Evolutionary conservation across 2,113 vertebrate species (phyloP), one percentile per base, ranked within the genome.

Genomic region (cat (Felis catus)): DNA sequence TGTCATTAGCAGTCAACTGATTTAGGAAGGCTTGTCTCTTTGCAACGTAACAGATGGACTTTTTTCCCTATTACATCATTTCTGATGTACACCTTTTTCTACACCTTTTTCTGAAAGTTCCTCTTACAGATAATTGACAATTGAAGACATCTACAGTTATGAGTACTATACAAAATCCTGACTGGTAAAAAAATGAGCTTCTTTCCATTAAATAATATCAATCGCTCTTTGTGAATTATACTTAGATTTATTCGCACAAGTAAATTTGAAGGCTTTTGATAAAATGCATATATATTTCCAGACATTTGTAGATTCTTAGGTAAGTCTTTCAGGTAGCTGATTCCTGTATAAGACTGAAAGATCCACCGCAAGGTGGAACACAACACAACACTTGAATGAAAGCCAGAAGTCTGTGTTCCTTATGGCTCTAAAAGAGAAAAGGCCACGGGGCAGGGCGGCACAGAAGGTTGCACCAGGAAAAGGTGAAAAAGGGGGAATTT

Each of bases 61-160:
- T 96, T 94, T 5, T 63, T 15, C 0, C 0, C 86, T 58, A 45
- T 31, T 36, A 15, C 74, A 85, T 41, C 2, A 86, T 95, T 78
- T 96, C 65, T 36, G n/a, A n/a, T n/a, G n/a, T n/a, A n/a, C n/a
- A n/a, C n/a, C n/a, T n/a, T n/a, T n/a, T n/a, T n/a, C n/a, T n/a
- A n/a, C n/a, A 45, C 74, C 31, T 61, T 80, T 88, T 82, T 36
- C 33, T 86, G 27, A 51, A 95, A 66, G 19, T 61, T 94, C 39
- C 7, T 94, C 87, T 74, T 82, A 74, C 31, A 89, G 18, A 74
- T 97, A 96, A 97, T 82, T 89, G 78, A 74, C 53, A 78, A 53
- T n/a, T 84, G 66, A 91, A 94, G 1, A 80, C 23, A 76, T 96
- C 97, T 95, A 51, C 13, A 79, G 88, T 94, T 97, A 86, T 78